phyloP scores from a whole-genome alignment of 2,797 vertebrate genomes.

The Adelosebastes latens region DNA sequence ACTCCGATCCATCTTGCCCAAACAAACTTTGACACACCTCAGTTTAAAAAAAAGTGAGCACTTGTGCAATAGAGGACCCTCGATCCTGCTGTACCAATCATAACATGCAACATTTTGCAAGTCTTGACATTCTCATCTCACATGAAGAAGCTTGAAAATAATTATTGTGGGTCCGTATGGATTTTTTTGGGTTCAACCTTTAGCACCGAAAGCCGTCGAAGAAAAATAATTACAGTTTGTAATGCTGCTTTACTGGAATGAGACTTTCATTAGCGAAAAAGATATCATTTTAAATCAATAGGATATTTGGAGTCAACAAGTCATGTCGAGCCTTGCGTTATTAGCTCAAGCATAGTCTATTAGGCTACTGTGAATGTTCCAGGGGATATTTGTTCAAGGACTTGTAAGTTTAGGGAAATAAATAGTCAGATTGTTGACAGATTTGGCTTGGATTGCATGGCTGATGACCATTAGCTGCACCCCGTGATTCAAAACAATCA shows the following conservation, averaged over 20 bases:
- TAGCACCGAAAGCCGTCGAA: neutral
- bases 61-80: conserved; percentile 4
- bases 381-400: conserved; percentile 8
- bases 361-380: neutral
- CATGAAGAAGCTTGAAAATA: conserved; percentile 23
- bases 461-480: conserved; percentile 23
- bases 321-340: neutral
- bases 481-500: neutral
- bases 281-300: conserved; percentile 13
- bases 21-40: conserved; percentile 35
- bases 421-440: conserved; percentile 29
- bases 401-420: conserved; percentile 14
- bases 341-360: conserved; percentile 1
- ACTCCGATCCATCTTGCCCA: conserved; percentile 11
- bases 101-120: conserved; percentile 14
- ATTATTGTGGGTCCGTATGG: neutral
- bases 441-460: conserved; percentile 10
- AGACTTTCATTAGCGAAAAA: neutral
- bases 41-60: neutral
- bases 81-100: conserved; percentile 4
- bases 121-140: conserved; percentile 21
- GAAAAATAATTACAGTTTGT: conserved; percentile 19
- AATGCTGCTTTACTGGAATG: conserved; percentile 10
- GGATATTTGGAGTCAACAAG: neutral
- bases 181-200: conserved; percentile 29